Base-by-base conservation (phyloP, 35 echinoderm and acorn worm genomes). In the Strongylocentrotus purpuratus region DNA sequence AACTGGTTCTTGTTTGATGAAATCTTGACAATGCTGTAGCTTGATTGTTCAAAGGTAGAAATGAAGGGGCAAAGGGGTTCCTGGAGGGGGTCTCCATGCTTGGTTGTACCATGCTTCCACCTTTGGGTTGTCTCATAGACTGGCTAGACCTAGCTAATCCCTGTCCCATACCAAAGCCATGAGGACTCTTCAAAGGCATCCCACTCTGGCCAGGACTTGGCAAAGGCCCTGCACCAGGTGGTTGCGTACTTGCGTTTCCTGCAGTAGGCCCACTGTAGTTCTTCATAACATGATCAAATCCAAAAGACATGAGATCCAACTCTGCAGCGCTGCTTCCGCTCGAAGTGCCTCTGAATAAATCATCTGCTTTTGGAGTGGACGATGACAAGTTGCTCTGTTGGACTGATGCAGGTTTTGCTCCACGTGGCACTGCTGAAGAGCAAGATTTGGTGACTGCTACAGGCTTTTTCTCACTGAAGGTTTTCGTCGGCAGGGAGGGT, bases 221-320 rank as follows among this genome's bases (percentile, higher is more conserved):
- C 15, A 95, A 92, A 31, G 91, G 61, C 31, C 47, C 45, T 46
- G 94, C 32, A 22, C 31, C 92, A 28, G 32, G 60, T 17, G 59
- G 31, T 11, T 35, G 46, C 85, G 85, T 60, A 12, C 9, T 8
- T 32, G 22, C 33, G 46, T 87, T 95, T 22, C 87, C 93, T 90
- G 65, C 22, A 47, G 61, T 55, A 45, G 41, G 45, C 6, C 85
- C 50, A 41, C 45, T 86, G 58, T 95, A 98, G 22, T 97, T 98
- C 33, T 97, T 98, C 94, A 98, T 87, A 7, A 99, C 96, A 88
- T 99, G 98, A 85, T 99, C 95, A 96, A 99, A 99, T n/a, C 93
- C 94, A 47, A 99, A 99, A 6, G 88, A 94, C 95, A 99, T 99
- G 46, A 99, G 86, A 45, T 99, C 98, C 45, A 88, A 91, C 50